Conservation (phyloP, 2,113 vertebrate genomes). For the Euleptes europaea region DNA sequence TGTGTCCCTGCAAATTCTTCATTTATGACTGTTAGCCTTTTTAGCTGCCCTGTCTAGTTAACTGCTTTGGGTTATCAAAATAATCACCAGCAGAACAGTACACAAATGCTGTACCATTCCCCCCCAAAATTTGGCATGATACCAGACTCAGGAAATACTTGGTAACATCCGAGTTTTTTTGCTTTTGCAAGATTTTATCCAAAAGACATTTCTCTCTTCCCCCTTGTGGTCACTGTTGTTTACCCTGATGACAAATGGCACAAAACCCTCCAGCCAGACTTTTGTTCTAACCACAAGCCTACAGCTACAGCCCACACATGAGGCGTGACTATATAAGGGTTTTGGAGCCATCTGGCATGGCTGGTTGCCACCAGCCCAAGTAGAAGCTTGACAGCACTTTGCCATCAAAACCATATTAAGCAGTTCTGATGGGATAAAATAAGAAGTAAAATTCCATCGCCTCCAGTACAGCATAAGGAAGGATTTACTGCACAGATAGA, state of each 20-base stretch:
- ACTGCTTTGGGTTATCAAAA: not conserved
- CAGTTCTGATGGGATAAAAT: not conserved
- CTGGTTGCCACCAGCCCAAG: not conserved
- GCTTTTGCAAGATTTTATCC: not conserved
- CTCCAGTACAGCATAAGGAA: no score
- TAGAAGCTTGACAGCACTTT: not conserved
- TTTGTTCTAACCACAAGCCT: not conserved
- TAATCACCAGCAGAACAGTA: not conserved
- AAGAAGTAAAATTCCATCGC: not conserved
- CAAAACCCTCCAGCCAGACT: not conserved
- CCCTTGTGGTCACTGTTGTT: not conserved
- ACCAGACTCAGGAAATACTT: not conserved
- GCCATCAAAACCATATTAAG: not conserved
- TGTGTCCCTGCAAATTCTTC: not conserved
- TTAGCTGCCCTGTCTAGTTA: not conserved
- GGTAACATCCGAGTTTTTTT: not conserved
- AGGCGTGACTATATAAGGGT: not conserved
- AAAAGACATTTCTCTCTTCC: not conserved
- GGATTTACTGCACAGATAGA: not conserved
- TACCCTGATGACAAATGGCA: not conserved
- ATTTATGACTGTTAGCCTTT: not conserved
- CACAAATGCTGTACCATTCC: not conserved
- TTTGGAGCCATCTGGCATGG: not conserved
- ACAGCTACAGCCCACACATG: no score
- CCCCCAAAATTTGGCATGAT: not conserved